Percentiles rank a stretch among this genome's conserved stretches.
Evolutionary conservation across 1,140 invertebrate genomes (phyloP).

Genomic region (Aradophagus sp.): DNA sequence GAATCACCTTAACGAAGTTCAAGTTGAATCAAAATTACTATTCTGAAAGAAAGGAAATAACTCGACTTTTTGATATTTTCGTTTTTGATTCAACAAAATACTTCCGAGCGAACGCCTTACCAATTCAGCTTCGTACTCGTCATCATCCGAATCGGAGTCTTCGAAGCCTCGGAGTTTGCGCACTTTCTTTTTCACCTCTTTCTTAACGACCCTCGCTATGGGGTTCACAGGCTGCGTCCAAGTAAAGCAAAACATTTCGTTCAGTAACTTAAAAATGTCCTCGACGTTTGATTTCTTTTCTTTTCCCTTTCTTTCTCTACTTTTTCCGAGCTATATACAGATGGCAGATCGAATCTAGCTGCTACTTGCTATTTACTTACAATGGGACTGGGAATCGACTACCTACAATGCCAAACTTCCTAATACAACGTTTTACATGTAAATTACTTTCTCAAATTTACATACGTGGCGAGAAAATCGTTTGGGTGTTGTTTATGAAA

Average conservation of each 20-base stretch:
- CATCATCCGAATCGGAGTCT: conserved; percentile 70
- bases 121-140: conserved; percentile 66
- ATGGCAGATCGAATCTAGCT: conserved; percentile 25
- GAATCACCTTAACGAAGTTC: no score
- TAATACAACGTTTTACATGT: conserved; percentile 38
- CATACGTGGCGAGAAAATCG: conserved; percentile 19
- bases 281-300: conserved; percentile 1
- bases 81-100: no score
- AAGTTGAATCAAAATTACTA: no score
- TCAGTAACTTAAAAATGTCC: conserved; percentile 18
- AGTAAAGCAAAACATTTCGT: conserved; percentile 25
- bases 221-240: conserved; percentile 72
- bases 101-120: no score
- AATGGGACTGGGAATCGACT: conserved; percentile 40
- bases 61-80: no score
- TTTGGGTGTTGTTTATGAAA: conserved; percentile 12
- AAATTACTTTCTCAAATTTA: conserved; percentile 47
- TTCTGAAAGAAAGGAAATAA: no score
- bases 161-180: conserved; percentile 72
- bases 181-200: conserved; percentile 74
- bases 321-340: neutral
- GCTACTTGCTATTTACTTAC: conserved; percentile 40
- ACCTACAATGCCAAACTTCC: conserved; percentile 39
- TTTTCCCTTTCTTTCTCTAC: conserved; percentile 5
- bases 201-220: conserved; percentile 72